A percentile compares a stretch with the other conserved stretches of the same genome.
phyloP scores from a whole-genome alignment of 2,797 vertebrate genomes.

The Notolabrus celidotus region DNA sequence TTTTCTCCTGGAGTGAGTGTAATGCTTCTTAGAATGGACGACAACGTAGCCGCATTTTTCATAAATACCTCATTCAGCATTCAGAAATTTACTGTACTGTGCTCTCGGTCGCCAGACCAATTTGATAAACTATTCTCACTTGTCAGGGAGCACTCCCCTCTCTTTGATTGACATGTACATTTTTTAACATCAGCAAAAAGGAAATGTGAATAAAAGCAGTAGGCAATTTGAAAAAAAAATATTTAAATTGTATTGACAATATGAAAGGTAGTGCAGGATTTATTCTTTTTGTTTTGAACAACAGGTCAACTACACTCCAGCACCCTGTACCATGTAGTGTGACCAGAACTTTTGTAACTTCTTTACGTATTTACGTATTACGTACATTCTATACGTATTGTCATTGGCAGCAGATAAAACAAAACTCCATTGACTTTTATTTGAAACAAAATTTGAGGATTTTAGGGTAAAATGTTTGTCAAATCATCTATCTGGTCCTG shows the following conservation, averaged over 20 bases:
- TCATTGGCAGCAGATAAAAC: neutral
- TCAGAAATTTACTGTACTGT: constrained; percentile 89
- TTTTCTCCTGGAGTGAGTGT: constrained; percentile 88
- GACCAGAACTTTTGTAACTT: constrained; percentile 12
- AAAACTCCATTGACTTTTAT: neutral
- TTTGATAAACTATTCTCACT: constrained; percentile 91
- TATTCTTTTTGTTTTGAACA: constrained; percentile 18
- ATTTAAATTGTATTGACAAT: constrained; percentile 1
- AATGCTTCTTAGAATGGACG: constrained; percentile 93
- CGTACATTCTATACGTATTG: too few species aligned
- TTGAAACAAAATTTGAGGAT: neutral
- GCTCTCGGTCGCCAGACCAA: constrained; percentile 83
- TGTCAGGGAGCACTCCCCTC: constrained; percentile 87
- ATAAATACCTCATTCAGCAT: constrained; percentile 93
- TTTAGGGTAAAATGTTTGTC: constrained; percentile 15
- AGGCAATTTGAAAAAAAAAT: constrained; percentile 15
- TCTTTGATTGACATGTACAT: constrained; percentile 88
- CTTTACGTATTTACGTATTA: too few species aligned
- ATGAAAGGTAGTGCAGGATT: neutral
- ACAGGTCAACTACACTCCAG: neutral
- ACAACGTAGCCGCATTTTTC: constrained; percentile 86
- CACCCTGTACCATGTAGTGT: neutral
- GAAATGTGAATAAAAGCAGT: constrained; percentile 47
- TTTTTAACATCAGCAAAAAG: constrained; percentile 76
- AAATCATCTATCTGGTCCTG: constrained; percentile 17